phyloP scores from a whole-genome alignment of 2,888 invertebrate genomes.

The Tiliacea citrago region DNA sequence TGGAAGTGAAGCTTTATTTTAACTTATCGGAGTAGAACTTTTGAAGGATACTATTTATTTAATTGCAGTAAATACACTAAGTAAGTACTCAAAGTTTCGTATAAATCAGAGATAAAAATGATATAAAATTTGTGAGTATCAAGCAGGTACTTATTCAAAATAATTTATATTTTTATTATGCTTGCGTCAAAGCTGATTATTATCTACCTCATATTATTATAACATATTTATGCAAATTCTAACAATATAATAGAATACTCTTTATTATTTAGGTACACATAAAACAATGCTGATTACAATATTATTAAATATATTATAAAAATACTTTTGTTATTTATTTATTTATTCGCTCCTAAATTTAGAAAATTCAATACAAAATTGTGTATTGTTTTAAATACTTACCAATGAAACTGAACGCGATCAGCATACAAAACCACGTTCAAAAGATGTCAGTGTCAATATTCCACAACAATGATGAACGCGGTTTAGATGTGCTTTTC shows the following conservation, averaged over 20 bases:
- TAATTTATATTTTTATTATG: not conserved
- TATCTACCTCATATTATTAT: not conserved
- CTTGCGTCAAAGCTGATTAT: not conserved
- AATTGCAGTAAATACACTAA: no score
- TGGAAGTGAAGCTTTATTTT: not conserved
- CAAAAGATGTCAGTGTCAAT: not conserved
- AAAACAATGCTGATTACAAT: not conserved
- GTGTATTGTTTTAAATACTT: constrained; percentile 16
- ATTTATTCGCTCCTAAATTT: not conserved
- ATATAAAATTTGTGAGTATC: not conserved
- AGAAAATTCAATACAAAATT: not conserved
- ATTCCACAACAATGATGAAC: not conserved
- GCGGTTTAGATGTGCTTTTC: no score
- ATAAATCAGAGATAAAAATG: not conserved
- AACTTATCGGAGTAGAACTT: not conserved
- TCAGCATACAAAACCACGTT: not conserved
- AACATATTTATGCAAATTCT: not conserved
- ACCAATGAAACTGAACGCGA: not conserved
- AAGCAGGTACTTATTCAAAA: no score
- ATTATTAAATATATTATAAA: not conserved
- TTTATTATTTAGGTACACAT: no score
- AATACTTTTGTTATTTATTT: not conserved
- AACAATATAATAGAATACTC: no score
- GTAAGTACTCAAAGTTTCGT: not conserved
- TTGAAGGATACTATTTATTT: not conserved